Conservation (phyloP, 2,113 vertebrate genomes). For the Semnopithecus entellus region DNA sequence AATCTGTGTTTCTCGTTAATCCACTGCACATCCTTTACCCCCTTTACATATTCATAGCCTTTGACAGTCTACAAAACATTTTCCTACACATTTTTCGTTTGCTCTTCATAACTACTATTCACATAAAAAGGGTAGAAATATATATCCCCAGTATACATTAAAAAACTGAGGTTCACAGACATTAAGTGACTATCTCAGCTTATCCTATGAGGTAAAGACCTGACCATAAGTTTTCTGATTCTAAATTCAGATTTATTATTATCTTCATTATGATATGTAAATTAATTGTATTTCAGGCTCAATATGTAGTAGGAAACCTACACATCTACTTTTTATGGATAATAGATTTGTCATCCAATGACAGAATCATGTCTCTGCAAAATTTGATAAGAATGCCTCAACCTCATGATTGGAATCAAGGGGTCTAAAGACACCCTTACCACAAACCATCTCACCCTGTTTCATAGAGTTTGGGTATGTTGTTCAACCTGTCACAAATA, state of each 20-base stretch:
- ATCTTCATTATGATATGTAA: background rate
- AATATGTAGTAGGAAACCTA: background rate
- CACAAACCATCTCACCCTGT: background rate
- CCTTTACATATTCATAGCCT: background rate
- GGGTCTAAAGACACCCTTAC: background rate
- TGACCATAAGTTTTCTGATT: background rate
- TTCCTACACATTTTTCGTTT: background rate
- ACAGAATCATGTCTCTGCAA: background rate
- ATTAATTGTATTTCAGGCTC: background rate
- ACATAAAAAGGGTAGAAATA: background rate
- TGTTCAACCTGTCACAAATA: background rate
- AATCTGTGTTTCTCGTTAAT: background rate
- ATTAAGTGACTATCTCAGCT: background rate
- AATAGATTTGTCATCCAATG: background rate
- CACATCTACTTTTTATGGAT: background rate
- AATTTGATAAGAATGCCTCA: background rate
- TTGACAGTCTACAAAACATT: background rate
- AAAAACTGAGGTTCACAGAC: background rate
- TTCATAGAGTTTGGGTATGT: background rate
- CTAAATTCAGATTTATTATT: background rate
- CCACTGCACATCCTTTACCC: background rate
- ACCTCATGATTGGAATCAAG: background rate
- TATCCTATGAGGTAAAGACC: background rate
- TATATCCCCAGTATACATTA: background rate
- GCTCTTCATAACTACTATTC: background rate